A percentile compares a stretch with the other conserved stretches of the same genome.
Conservation (phyloP, 2,888 invertebrate species). For the Agrilus biguttatus region DNA sequence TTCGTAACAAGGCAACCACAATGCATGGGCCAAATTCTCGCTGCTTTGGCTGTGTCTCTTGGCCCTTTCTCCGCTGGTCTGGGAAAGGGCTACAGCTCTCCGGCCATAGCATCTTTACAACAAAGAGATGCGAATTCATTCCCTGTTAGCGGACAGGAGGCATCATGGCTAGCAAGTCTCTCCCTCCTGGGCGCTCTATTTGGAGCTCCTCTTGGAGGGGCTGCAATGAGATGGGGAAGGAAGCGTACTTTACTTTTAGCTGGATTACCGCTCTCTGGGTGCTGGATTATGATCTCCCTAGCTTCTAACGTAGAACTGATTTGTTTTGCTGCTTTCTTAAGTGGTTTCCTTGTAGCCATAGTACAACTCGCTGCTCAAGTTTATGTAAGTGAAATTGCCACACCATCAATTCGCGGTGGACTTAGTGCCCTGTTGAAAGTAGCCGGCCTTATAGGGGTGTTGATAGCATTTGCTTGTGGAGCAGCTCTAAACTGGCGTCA, state of each 20-base stretch:
- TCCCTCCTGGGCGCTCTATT: constrained; percentile 67
- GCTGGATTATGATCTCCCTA: constrained; percentile 70
- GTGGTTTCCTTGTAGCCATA: constrained; percentile 43
- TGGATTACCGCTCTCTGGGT: constrained; percentile 60
- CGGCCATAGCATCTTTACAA: constrained; percentile 62
- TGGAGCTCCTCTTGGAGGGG: constrained; percentile 66
- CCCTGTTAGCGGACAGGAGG: constrained; percentile 56
- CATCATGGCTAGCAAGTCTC: constrained; percentile 69
- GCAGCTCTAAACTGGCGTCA: constrained; percentile 74
- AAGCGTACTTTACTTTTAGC: constrained; percentile 54
- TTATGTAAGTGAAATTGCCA: constrained; percentile 83
- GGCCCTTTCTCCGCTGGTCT: constrained; percentile 68
- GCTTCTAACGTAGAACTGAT: constrained; percentile 65
- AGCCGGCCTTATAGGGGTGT: constrained; percentile 70
- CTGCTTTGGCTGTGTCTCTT: constrained; percentile 63
- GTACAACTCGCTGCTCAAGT: constrained; percentile 38
- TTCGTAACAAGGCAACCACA: constrained; percentile 25
- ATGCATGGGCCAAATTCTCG: constrained; percentile 47
- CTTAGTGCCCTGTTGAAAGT: constrained; percentile 77
- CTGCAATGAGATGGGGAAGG: constrained; percentile 61
- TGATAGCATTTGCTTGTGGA: constrained; percentile 71
- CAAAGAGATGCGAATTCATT: constrained; percentile 45
- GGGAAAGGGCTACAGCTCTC: constrained; percentile 71
- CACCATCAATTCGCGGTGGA: constrained; percentile 73
- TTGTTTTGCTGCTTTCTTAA: constrained; percentile 71